Evolutionary conservation across 2,113 vertebrate genomes (phyloP), one percentile per base, ranked within the genome.

Genomic region (Apaloderma vittatum): DNA sequence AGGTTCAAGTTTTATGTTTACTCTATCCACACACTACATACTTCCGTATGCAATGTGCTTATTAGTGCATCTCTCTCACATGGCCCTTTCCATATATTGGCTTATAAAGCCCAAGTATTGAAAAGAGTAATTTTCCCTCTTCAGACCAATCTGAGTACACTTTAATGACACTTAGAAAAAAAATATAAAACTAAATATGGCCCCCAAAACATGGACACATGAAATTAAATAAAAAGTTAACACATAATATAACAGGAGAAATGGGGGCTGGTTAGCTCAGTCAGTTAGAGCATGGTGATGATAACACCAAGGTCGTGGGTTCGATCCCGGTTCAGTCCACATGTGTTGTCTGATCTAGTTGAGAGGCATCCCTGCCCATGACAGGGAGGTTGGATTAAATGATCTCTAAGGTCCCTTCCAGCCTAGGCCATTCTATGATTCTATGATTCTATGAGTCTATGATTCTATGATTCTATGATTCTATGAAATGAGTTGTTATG

Each of bases 1-100:
- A 70, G 48, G 24, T 57, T 22, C 26, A 71, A 43, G 46, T 75
- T 66, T 26, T 61, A 0, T n/a, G 17, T 65, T 93, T 67, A 70
- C 26, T 72, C 13, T 86, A 3, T 52, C 23, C 34, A 17, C 10
- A 36, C 1, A 0, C 24, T 15, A 34, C 1, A 1, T 84, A 26
- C 15, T 90, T 76, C 15, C 23, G 23, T 48, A 68, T 91, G n/a
- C n/a, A 81, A 12, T 12, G 15, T 73, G 23, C 37, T 84, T 16
- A 59, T 78, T 24, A 51, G 11, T 54, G 23, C 12, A 68, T 59
- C 22, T 72, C 11, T 65, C 14, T 65, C 77, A 37, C 11, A 2
- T 14, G 3, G 21, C n/a, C 45, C 18, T 67, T 87, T 63, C n/a
- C 34, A 61, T 0, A 45, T 55, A 57, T 7, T 49, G 14, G 2